phyloP scores from a whole-genome alignment of 1,140 invertebrate genomes.

The Acromyrmex heyeri region DNA sequence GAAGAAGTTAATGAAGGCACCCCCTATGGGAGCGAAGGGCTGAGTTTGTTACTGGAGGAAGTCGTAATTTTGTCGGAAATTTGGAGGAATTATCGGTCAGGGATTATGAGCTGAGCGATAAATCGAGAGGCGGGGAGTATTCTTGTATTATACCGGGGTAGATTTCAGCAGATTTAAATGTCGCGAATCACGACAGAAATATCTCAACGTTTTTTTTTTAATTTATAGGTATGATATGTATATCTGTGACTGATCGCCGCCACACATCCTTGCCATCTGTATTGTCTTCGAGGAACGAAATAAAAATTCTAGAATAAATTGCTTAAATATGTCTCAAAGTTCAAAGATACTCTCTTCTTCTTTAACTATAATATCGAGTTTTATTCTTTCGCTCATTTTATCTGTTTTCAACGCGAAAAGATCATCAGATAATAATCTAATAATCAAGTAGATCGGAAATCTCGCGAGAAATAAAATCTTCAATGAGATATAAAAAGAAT shows the following conservation, averaged over 20 bases:
- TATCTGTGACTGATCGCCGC: neutral
- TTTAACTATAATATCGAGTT: conserved; percentile 4
- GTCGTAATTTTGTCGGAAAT: conserved; percentile 57
- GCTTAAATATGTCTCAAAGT: neutral
- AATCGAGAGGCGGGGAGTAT: neutral
- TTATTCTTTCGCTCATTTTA: neutral
- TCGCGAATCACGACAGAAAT: neutral
- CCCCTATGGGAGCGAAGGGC: conserved; percentile 34
- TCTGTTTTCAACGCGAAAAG: neutral
- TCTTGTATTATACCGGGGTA: neutral
- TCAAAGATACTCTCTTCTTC: neutral
- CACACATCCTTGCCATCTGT: neutral
- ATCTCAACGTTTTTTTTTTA: neutral
- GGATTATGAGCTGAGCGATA: conserved; percentile 39
- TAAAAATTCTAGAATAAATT: conserved; percentile 19
- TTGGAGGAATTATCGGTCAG: conserved; percentile 31
- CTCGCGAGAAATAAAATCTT: neutral
- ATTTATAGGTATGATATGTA: neutral
- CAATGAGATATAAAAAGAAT: neutral
- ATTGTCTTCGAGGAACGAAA: neutral
- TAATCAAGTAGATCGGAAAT: neutral
- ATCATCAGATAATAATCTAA: neutral
- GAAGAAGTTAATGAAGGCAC: conserved; percentile 75
- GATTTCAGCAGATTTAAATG: neutral
- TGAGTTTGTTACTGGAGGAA: conserved; percentile 47